A percentile compares a stretch with the other conserved stretches of the same genome.
Evolutionary conservation across 2,888 invertebrate genomes (phyloP).

Genomic region (Pristionchus japonicus): DNA sequence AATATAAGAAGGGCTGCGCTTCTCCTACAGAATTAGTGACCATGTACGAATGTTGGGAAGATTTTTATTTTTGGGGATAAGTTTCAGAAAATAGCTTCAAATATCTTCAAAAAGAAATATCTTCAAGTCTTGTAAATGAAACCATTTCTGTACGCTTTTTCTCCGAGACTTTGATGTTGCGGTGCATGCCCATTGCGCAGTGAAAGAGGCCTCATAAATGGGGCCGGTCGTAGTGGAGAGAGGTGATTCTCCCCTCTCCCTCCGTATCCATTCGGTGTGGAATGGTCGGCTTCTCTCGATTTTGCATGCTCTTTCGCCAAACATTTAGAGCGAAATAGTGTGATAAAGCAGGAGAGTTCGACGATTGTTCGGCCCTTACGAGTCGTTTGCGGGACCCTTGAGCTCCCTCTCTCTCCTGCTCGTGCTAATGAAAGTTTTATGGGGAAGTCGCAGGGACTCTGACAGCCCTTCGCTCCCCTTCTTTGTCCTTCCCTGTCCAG

Average conservation of each 20-base stretch:
- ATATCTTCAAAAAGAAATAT: too few species aligned
- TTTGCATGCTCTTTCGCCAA: too few species aligned
- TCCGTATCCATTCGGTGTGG: background rate
- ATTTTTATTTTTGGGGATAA: background rate
- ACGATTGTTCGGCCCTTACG: conserved; percentile 9
- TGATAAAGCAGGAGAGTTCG: too few species aligned
- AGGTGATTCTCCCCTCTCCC: background rate
- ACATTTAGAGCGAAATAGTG: too few species aligned
- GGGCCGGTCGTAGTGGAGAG: background rate
- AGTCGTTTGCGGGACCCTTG: conserved; percentile 24
- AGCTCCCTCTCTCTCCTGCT: background rate
- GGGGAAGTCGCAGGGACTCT: conserved; percentile 19
- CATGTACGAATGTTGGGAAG: background rate
- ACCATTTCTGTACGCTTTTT: too few species aligned
- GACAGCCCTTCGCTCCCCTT: background rate
- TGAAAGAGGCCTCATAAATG: conserved; percentile 6
- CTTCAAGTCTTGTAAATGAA: too few species aligned
- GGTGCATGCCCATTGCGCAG: background rate
- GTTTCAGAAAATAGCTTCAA: background rate
- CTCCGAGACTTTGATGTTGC: conserved; percentile 16
- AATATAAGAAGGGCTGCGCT: background rate
- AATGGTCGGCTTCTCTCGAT: too few species aligned
- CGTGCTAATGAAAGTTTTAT: conserved; percentile 45
- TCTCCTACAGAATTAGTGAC: background rate
- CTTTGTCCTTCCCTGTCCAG: conserved; percentile 28